Conservation (phyloP, 2,113 vertebrate species). For the Cisticola juncidis region DNA sequence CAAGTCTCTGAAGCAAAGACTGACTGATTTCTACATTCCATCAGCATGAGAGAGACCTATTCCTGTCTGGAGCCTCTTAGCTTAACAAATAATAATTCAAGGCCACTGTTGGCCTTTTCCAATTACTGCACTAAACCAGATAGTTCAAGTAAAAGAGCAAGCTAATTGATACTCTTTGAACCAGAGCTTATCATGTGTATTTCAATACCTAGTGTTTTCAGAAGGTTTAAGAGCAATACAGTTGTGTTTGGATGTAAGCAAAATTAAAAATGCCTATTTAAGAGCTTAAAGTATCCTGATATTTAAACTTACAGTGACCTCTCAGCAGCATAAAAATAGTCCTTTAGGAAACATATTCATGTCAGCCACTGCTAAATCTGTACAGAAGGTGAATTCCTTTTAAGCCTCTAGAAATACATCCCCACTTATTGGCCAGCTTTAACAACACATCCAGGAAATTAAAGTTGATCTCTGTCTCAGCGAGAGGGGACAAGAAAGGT, state of each 20-base stretch:
- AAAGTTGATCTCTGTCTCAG: conserved; percentile 24
- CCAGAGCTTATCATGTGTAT: conserved; percentile 4
- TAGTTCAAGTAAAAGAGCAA: conserved; percentile 33
- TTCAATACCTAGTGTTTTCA: neutral
- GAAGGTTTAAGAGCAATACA: neutral
- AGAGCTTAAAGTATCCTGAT: neutral
- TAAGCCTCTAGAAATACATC: conserved; percentile 25
- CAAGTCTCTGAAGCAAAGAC: neutral
- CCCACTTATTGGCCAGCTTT: neutral
- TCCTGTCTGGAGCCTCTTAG: conserved; percentile 4
- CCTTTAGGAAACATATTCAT: conserved; percentile 21
- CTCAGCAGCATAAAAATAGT: conserved; percentile 20
- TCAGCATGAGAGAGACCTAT: neutral
- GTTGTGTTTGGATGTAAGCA: neutral
- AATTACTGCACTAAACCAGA: neutral
- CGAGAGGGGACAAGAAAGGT: neutral
- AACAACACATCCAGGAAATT: conserved; percentile 25
- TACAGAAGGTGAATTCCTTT: conserved; percentile 19
- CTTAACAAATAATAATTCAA: conserved; percentile 45
- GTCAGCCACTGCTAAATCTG: conserved; percentile 31
- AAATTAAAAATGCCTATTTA: conserved; percentile 8
- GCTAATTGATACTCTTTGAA: conserved; percentile 55
- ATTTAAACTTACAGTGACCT: conserved; percentile 48
- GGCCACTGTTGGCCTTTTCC: neutral
- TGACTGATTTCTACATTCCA: neutral